Percentiles rank a stretch among this genome's conserved stretches.
Evolutionary conservation across 2,113 vertebrate species (phyloP).

Genomic region (Mionectes macconnelli): DNA sequence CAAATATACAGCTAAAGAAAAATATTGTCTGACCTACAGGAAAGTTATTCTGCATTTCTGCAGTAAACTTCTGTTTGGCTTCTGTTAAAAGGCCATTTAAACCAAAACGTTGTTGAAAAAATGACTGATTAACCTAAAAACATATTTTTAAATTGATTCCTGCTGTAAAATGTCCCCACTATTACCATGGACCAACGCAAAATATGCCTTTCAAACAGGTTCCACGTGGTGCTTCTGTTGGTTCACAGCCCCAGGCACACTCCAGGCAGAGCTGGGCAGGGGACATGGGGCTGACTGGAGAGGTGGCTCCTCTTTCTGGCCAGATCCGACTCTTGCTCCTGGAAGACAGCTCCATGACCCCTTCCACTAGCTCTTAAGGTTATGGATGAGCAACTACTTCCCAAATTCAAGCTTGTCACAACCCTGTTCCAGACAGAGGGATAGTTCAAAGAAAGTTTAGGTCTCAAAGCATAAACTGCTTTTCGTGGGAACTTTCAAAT

Average conservation of each 20-base stretch:
- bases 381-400: not conserved
- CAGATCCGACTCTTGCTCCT: not conserved
- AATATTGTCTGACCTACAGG: not conserved
- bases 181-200: not conserved
- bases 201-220: not conserved
- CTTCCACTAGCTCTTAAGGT: not conserved
- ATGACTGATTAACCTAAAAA: not conserved
- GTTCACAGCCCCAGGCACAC: fast-evolving
- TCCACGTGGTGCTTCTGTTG: not conserved
- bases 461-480: not conserved
- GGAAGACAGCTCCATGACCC: not conserved
- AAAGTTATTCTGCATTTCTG: not conserved
- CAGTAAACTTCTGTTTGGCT: not conserved
- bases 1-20: not conserved
- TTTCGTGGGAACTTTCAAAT: not conserved
- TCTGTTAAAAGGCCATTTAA: not conserved
- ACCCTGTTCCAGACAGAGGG: not conserved
- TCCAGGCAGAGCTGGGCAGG: not conserved
- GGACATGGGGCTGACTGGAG: fast-evolving
- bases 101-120: not conserved
- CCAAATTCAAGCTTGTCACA: not conserved
- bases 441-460: not conserved
- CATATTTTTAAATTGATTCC: not conserved
- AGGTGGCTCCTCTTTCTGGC: not conserved
- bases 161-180: not conserved